Evolutionary conservation across 2,888 invertebrate species (phyloP).

Genomic region (Mactromeris polynyma): DNA sequence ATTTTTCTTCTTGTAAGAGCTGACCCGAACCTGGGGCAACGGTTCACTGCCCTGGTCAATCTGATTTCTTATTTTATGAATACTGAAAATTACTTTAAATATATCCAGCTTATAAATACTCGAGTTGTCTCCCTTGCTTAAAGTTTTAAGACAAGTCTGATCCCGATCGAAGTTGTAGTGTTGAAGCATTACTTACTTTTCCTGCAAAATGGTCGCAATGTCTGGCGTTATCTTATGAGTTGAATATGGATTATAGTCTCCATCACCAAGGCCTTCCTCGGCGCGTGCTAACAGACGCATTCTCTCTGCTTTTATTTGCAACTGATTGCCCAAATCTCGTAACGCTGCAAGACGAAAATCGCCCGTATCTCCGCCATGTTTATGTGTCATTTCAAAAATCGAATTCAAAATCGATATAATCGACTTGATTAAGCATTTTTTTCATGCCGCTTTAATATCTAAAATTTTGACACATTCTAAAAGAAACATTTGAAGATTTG

Average conservation of each 20-base stretch:
- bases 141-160: constrained; percentile 39
- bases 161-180: constrained; percentile 1
- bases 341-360: constrained; percentile 49
- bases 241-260: constrained; percentile 71
- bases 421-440: neutral
- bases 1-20: too few relatives aligned
- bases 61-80: too few relatives aligned
- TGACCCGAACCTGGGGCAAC: too few relatives aligned
- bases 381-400: neutral
- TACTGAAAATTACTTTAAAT: too few relatives aligned
- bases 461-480: neutral
- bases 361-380: neutral
- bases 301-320: constrained; percentile 75
- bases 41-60: too few relatives aligned
- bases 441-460: neutral
- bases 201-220: neutral
- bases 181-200: constrained; percentile 42
- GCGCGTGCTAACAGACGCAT: constrained; percentile 74
- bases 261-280: constrained; percentile 73
- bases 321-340: constrained; percentile 69
- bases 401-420: neutral
- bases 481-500: neutral
- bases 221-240: constrained; percentile 23
- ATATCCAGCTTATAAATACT: neutral
- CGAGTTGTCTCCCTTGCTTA: constrained; percentile 56